Conservation (phyloP, 2,888 invertebrate species). For the Anodontia alba region DNA sequence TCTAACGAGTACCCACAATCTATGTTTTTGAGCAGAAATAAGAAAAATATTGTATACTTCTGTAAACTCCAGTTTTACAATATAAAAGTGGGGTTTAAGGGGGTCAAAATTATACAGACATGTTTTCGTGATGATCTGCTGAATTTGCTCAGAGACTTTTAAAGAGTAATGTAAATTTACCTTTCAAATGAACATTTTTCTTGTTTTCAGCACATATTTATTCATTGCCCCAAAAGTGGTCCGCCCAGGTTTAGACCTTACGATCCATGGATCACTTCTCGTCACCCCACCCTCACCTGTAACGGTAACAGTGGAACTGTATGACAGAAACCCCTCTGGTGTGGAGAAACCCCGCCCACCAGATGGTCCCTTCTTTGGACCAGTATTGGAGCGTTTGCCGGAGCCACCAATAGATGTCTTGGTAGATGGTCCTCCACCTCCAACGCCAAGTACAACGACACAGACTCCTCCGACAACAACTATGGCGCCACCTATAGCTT, state of each 20-base stretch:
- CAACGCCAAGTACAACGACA: neutral
- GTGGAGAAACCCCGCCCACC: neutral
- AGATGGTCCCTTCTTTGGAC: neutral
- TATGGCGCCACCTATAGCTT: neutral
- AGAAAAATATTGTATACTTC: too few species aligned
- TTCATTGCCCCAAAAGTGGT: conserved; percentile 64
- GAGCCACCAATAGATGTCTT: neutral
- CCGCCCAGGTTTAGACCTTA: conserved; percentile 59
- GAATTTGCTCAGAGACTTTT: too few species aligned
- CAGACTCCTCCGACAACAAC: neutral
- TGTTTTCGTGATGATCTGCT: too few species aligned
- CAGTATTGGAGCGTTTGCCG: neutral
- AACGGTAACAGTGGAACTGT: conserved; percentile 49
- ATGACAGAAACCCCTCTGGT: conserved; percentile 12
- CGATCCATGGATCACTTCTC: conserved; percentile 60
- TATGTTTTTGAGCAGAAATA: too few species aligned
- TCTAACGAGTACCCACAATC: too few species aligned
- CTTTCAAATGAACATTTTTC: neutral
- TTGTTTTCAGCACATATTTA: conserved; percentile 64
- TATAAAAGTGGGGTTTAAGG: too few species aligned
- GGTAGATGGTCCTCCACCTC: neutral
- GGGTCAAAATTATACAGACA: too few species aligned
- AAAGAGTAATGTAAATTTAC: too few species aligned
- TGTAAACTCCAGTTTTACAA: too few species aligned
- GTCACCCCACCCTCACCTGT: conserved; percentile 48